phyloP scores from a whole-genome alignment of 2,797 vertebrate genomes.

The Dipus sagitta region DNA sequence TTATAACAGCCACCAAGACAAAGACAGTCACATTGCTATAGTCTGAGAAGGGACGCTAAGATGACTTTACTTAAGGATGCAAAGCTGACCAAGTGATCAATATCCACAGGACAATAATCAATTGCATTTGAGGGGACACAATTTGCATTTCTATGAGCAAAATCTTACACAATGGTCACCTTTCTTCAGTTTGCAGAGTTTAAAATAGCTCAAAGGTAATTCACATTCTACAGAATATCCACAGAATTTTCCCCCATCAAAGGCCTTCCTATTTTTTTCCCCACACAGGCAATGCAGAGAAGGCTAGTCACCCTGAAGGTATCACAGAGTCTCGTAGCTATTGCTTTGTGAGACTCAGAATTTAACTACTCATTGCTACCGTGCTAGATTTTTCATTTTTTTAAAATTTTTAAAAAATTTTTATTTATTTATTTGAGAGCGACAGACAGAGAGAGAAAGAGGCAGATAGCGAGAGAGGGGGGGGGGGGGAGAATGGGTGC shows the following conservation, averaged over 20 bases:
- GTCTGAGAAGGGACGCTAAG: background rate
- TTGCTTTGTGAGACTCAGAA: background rate
- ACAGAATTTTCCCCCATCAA: background rate
- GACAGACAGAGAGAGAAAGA: too few species aligned
- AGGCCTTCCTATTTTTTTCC: background rate
- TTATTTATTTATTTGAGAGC: too few species aligned
- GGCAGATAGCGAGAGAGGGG: too few species aligned
- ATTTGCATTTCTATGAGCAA: slow-evolving; percentile 58
- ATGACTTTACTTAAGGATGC: background rate
- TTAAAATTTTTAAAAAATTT: too few species aligned
- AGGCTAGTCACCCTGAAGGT: background rate
- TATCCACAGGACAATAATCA: background rate
- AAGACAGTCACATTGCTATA: background rate
- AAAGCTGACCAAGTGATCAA: background rate
- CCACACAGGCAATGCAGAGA: background rate
- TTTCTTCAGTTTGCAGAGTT: slow-evolving; percentile 48
- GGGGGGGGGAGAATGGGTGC: too few species aligned
- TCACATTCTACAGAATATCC: background rate
- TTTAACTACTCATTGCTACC: background rate
- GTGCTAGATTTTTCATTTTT: slow-evolving; percentile 32
- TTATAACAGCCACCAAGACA: background rate
- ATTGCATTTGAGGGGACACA: background rate
- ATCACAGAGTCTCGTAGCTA: background rate
- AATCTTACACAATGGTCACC: background rate
- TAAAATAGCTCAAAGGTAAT: slow-evolving; percentile 32